A percentile compares a stretch with the other conserved stretches of the same genome.
These are phyloP conservation scores for Liodrosophila aerea DNA, from an alignment of 2,888 invertebrate genomes.

Conservation along the genomic window DNA sequence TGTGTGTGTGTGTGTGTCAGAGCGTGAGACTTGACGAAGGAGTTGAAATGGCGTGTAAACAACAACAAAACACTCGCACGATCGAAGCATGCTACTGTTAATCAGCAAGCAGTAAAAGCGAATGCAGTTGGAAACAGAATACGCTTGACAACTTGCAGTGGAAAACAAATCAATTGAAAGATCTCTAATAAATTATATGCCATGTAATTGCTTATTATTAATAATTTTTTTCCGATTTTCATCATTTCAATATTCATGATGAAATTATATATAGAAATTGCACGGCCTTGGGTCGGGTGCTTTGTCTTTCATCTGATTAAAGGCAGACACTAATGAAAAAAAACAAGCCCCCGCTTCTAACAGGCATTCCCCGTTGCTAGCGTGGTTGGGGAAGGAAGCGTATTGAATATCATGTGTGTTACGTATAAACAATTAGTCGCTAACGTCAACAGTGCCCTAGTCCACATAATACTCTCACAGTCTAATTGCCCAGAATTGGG, in stretches of 20 bases:
- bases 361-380: neutral
- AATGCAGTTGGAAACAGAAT: constrained; percentile 53
- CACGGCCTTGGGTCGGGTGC: constrained; percentile 34
- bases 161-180: constrained; percentile 58
- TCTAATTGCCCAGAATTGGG: constrained; percentile 19
- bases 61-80: constrained; percentile 5
- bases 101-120: constrained; percentile 41
- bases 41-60: constrained; percentile 57
- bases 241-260: constrained; percentile 40
- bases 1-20: constrained; percentile 10
- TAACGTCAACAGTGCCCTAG: constrained; percentile 13
- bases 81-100: constrained; percentile 47
- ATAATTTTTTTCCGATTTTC: constrained; percentile 10
- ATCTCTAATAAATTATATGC: constrained; percentile 28
- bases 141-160: constrained; percentile 48
- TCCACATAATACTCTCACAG: no score
- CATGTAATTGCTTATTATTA: constrained; percentile 7
- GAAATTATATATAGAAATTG: constrained; percentile 58
- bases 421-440: constrained; percentile 9
- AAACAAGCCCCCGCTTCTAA: constrained; percentile 4
- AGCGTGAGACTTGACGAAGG: constrained; percentile 33
- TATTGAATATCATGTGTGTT: no score
- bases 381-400: no score
- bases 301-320: constrained; percentile 39
- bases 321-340: constrained; percentile 17